Evolutionary conservation across 2,797 vertebrate species (phyloP), one percentile per base, ranked within the genome.

Genomic region (Hapalemur alaotrensis): DNA sequence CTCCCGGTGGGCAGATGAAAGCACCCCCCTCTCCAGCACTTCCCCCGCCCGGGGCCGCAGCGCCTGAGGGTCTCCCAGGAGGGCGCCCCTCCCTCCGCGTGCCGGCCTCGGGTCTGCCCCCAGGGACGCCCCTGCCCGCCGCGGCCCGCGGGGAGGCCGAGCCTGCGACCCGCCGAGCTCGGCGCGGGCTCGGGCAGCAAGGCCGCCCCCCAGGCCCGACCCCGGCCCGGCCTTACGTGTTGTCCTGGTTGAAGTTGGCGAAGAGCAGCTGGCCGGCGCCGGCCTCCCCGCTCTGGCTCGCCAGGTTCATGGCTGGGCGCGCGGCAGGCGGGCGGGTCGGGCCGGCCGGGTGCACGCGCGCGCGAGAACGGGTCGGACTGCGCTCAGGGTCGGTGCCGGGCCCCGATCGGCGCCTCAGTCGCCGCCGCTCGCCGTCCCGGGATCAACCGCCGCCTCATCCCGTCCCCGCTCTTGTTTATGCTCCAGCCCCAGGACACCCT

Each of bases 201-300:
- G n/a, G 25, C 46, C 54, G 3, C 41, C 20, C n/a, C 73, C 59
- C 0, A 15, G 1, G 22, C 50, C 50, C 4, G 22, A 0, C 35
- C 14, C 12, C 28, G 15, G 93, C 97, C 98, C 95, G 93, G 98
- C 97, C 99, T 99, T 99, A 99, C 99, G 99, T 99, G 99, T 99
- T 99, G 98, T 99, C 99, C 99, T 99, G 99, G 99, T 99, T 99
- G 97, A 99, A 99, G 99, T 99, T 99, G 98, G 99, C 99, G 99
- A 99, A 99, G 97, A 99, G 99, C 98, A 99, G 99, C 99, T 99
- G 99, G 99, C 99, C 99, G 92, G 99, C 99, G 98, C 99, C 99
- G 98, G 99, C 99, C 98, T 99, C 99, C 98, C 99, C 99, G 98
- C 99, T 99, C 98, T 99, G 99, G 98, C 99, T 99, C 93, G 99